phyloP scores from a whole-genome alignment of 2,113 vertebrate species.

The Prolemur simus region DNA sequence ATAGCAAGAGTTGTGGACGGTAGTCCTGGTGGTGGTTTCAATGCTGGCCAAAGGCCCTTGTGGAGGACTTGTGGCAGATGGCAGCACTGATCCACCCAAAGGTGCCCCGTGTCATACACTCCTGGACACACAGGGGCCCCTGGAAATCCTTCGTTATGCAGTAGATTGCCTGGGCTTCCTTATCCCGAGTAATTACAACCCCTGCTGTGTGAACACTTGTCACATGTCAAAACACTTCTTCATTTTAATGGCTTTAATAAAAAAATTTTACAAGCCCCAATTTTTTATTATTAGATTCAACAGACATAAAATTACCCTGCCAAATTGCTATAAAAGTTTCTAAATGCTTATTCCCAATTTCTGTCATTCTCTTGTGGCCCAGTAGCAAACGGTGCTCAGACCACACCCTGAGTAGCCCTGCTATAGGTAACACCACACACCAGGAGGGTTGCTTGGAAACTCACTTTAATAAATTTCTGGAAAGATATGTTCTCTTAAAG shows the following conservation, averaged over 20 bases:
- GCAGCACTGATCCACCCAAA: fast-evolving
- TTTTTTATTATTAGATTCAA: conserved; percentile 47
- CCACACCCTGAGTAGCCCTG: background rate
- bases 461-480: background rate
- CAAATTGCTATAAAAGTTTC: conserved; percentile 39
- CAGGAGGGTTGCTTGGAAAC: background rate
- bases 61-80: background rate
- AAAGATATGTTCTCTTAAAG: background rate
- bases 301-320: conserved; percentile 54
- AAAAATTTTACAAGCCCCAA: conserved; percentile 14
- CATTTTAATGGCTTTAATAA: conserved; percentile 43
- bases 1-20: background rate
- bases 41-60: background rate
- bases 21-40: background rate
- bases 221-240: conserved; percentile 42
- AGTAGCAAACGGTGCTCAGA: background rate
- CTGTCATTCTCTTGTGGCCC: background rate
- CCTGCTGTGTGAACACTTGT: background rate
- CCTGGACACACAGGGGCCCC: fast-evolving
- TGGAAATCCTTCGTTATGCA: background rate
- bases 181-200: background rate
- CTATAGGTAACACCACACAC: fast-evolving
- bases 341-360: background rate
- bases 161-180: background rate
- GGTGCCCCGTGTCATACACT: fast-evolving